Evolutionary conservation across 1,140 invertebrate species (phyloP), one percentile per base, ranked within the genome.

Genomic region (Oreohelix idahoensis): DNA sequence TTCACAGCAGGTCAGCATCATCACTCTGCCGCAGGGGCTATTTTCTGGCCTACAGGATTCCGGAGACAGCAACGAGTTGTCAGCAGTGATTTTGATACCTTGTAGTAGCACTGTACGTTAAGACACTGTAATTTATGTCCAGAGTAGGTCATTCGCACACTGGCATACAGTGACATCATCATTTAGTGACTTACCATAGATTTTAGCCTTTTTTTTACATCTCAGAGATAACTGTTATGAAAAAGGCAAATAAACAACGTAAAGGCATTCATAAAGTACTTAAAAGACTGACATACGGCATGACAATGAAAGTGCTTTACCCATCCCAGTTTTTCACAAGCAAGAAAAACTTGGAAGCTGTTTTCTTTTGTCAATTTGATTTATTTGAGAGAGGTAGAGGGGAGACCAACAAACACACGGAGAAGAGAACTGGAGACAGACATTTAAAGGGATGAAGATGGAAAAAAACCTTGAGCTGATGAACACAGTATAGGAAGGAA

Each of bases 41-140:
- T 86, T 32, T 86, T 86, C 70, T 86, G 86, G 86, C 84, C 86
- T 4, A 70, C 76, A 35, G 86, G 86, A 26, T 84, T 86, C 11
- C 81, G 86, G 20, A 71, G 79, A 32, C 84, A 84, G 36, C 84
- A 70, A 4, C n/a, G 84, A 29, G 58, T 81, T 32, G 76, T 77
- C 79, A 84, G 83, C 79, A 79, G 53, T 13, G 84, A 85, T 71
- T 86, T 86, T 84, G 86, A 86, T 73, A 86, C 86, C 45, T 77
- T 86, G 42, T 86, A 84, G 81, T 38, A 29, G 17, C 63, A n/a
- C 29, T 63, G 39, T 42, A 15, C n/a, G 38, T 23, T 11, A 35
- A n/a, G n/a, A n/a, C n/a, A n/a, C n/a, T 66, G 29, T 79, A 58
- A 58, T 35, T 39, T 35, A 26, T 74, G 5, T 63, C 36, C 1